Evolutionary conservation across 2,797 vertebrate species (phyloP), one percentile per base, ranked within the genome.

Genomic region (Martes flavigula): DNA sequence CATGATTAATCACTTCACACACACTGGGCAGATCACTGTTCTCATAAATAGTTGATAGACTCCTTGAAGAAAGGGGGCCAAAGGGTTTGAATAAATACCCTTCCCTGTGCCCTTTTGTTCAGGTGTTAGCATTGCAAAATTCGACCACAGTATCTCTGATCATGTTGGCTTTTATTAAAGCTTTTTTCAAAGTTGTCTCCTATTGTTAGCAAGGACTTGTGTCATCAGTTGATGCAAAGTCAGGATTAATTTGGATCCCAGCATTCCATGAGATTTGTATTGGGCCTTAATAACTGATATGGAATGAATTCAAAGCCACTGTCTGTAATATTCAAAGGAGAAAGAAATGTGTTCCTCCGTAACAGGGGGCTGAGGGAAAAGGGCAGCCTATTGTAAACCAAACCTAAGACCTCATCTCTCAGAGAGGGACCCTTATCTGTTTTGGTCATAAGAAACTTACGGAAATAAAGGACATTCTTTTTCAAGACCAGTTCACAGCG

Each of bases 1-100:
- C 38, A 77, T 40, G 84, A 96, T 87, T 78, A 95, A 89, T 87
- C 30, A 62, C 21, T 38, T 96, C 79, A 54, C 64, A 89, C 14
- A 40, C 0, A 90, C 25, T 51, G 72, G 32, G 84, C 54, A 64
- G n/a, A 48, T 58, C 18, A 18, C 2, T 78, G 15, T 87, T 90
- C 93, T 86, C 51, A 35, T 70, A 77, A 87, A 70, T n/a, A 73
- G 66, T 51, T 84, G 56, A 81, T 79, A 17, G 79, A 46, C 25
- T 56, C 21, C 73, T 79, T 96, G 82, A 89, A 79, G 15, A 95
- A 85, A 79, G 9, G 15, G 30, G 32, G 21, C 27, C 32, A 46
- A 30, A 4, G 35, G 72, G 23, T 56, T 94, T 78, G n/a, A 89
- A 89, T 25, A 75, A 18, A 51, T 20, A 17, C 7, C 10, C 40